These are phyloP conservation scores for Seriola dumerili DNA, from an alignment of 2,113 vertebrate genomes.

Conservation along the genomic window DNA sequence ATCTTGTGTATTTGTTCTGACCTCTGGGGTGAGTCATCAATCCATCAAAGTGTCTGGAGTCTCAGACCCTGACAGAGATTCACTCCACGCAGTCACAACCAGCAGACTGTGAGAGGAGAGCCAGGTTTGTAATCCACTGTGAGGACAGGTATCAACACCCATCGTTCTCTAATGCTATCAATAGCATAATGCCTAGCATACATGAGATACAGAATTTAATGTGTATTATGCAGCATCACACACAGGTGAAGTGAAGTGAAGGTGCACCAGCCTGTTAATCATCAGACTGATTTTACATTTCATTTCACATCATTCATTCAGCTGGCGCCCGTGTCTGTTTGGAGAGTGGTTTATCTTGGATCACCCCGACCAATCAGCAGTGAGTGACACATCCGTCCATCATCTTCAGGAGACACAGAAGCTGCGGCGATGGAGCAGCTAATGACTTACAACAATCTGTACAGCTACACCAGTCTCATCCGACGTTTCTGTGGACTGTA, in stretches of 20 bases:
- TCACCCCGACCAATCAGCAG: too few species aligned
- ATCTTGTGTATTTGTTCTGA: conserved; percentile 88
- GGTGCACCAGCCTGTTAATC: neutral
- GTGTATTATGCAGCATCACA: too few species aligned
- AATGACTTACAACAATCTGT: too few species aligned
- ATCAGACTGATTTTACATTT: neutral
- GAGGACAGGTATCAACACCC: neutral
- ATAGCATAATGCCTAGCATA: neutral
- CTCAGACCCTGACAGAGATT: conserved; percentile 84
- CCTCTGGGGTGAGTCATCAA: conserved; percentile 90
- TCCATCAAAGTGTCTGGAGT: conserved; percentile 85
- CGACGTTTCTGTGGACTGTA: neutral
- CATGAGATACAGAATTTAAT: too few species aligned
- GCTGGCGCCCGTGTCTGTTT: neutral
- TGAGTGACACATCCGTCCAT: too few species aligned
- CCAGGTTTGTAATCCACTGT: neutral
- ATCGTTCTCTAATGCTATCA: neutral
- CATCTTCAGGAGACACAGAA: too few species aligned
- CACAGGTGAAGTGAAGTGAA: too few species aligned
- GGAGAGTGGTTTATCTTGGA: too few species aligned
- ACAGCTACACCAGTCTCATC: neutral
- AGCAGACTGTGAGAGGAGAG: too few species aligned
- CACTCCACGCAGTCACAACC: neutral
- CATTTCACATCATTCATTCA: neutral
- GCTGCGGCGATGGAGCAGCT: too few species aligned